These are phyloP conservation scores for Oncorhynchus nerka DNA, from an alignment of 2,113 vertebrate species.

Conservation along the genomic window DNA sequence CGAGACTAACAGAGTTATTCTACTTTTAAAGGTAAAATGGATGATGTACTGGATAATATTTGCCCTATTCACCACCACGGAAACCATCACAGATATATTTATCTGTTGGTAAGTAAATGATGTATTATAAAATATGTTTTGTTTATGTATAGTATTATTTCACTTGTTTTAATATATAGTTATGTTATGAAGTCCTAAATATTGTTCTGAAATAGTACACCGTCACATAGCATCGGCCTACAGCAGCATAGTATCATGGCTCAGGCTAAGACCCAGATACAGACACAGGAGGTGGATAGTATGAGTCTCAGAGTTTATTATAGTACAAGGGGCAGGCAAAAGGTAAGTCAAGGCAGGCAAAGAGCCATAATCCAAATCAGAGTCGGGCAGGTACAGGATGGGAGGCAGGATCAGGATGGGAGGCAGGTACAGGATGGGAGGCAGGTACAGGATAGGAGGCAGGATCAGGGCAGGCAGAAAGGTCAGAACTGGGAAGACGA, in stretches of 20 bases:
- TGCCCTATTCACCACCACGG: conserved; percentile 91
- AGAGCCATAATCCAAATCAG: too few species aligned
- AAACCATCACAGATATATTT: conserved; percentile 96
- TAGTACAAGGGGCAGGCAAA: too few species aligned
- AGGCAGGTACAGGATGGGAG: too few species aligned
- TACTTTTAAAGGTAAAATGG: conserved; percentile 89
- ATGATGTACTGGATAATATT: conserved; percentile 99
- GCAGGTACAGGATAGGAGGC: too few species aligned
- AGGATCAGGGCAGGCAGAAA: too few species aligned
- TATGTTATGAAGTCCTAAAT: not conserved
- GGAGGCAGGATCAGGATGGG: too few species aligned
- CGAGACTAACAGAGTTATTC: conserved; percentile 6
- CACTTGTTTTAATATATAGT: not conserved
- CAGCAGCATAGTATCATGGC: not conserved
- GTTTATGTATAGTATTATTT: not conserved
- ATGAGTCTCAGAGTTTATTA: too few species aligned
- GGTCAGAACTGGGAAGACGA: too few species aligned
- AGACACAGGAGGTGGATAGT: too few species aligned
- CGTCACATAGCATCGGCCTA: not conserved
- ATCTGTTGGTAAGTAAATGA: conserved; percentile 87
- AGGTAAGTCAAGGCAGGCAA: too few species aligned
- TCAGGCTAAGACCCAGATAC: too few species aligned
- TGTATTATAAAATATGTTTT: not conserved
- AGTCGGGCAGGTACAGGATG: too few species aligned
- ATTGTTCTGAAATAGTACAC: not conserved